Conservation (phyloP, 2,888 invertebrate species). For the Microchrysa polita region DNA sequence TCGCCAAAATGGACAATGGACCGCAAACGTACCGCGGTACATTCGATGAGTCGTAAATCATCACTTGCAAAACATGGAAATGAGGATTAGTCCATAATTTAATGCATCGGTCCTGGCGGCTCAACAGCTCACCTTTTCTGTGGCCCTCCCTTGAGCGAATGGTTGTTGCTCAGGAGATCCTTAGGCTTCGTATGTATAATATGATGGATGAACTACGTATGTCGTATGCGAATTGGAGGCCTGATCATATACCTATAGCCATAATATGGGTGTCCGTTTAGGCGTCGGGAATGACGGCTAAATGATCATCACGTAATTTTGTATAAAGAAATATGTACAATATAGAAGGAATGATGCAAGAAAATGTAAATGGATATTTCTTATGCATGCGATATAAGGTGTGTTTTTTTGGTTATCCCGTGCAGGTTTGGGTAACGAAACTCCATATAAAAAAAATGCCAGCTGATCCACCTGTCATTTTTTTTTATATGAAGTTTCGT, state of each 20-base stretch:
- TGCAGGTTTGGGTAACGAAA: too few relatives aligned
- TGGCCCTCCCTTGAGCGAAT: not conserved
- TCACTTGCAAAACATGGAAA: constrained; percentile 34
- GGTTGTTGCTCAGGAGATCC: too few relatives aligned
- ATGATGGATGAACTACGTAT: too few relatives aligned
- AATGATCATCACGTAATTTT: constrained; percentile 43
- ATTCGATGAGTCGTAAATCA: constrained; percentile 31
- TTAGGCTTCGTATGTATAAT: too few relatives aligned
- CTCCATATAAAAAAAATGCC: too few relatives aligned
- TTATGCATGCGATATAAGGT: too few relatives aligned
- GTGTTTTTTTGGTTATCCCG: too few relatives aligned
- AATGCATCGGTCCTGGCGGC: constrained; percentile 31
- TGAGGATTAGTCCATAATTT: constrained; percentile 37
- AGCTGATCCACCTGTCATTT: too few relatives aligned
- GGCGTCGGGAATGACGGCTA: constrained; percentile 8
- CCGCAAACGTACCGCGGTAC: not conserved
- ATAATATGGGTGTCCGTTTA: not conserved
- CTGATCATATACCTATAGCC: too few relatives aligned
- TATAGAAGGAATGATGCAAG: constrained; percentile 31
- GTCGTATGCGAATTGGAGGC: too few relatives aligned
- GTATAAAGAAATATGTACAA: not conserved
- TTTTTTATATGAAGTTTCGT: too few relatives aligned
- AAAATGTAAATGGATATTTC: constrained; percentile 27
- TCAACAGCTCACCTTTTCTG: constrained; percentile 27
- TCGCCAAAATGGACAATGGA: constrained; percentile 16